Percentiles rank a stretch among this genome's conserved stretches.
phyloP scores from a whole-genome alignment of 2,797 vertebrate genomes.

The Halcyon leucocephala region DNA sequence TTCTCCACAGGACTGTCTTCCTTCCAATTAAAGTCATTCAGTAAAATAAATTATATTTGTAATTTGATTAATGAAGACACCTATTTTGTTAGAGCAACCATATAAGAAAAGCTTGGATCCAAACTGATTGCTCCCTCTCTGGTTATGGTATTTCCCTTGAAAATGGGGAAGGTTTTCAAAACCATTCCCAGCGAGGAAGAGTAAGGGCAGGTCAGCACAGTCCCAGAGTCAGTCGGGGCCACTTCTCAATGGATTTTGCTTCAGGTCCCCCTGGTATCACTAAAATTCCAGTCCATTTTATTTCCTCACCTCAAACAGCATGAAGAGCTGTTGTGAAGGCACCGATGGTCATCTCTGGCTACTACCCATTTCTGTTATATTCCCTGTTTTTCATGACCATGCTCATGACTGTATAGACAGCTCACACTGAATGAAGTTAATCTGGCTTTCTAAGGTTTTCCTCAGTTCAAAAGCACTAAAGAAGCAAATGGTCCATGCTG shows the following conservation, averaged over 20 bases:
- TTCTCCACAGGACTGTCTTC: slow-evolving; percentile 54
- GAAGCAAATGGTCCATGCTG: neutral
- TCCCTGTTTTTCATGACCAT: neutral
- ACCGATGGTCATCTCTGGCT: neutral
- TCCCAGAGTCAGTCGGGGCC: neutral
- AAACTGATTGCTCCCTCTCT: neutral
- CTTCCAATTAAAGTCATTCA: slow-evolving; percentile 74
- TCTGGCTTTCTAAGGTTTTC: neutral
- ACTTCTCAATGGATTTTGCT: neutral
- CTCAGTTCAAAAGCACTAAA: neutral
- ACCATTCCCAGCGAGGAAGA: neutral
- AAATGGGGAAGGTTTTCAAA: neutral
- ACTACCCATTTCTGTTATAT: neutral
- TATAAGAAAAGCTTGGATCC: slow-evolving; percentile 1
- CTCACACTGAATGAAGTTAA: neutral
- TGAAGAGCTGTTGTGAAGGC: neutral
- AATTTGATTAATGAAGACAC: slow-evolving; percentile 78
- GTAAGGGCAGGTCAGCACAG: neutral
- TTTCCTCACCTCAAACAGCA: neutral
- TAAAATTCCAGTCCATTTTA: neutral
- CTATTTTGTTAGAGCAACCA: slow-evolving; percentile 58
- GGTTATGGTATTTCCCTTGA: neutral
- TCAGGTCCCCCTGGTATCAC: neutral
- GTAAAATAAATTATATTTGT: slow-evolving; percentile 78
- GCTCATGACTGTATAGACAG: neutral